Evolutionary conservation across 2,113 vertebrate species (phyloP).

Genomic region (Speoplatyrhinus poulsoni): DNA sequence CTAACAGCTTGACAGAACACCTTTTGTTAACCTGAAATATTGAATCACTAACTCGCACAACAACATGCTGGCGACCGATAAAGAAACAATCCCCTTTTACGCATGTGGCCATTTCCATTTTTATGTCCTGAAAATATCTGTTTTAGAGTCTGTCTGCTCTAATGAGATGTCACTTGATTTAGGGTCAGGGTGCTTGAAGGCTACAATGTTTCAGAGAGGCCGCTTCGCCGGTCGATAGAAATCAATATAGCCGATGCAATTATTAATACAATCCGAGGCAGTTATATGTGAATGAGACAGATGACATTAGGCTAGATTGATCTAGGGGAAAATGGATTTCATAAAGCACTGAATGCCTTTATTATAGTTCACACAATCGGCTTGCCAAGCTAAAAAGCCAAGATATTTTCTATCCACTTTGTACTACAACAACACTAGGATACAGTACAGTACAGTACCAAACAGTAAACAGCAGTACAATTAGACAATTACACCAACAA

Average conservation of each 20-base stretch:
- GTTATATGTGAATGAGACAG: constrained; percentile 81
- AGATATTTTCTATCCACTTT: no score
- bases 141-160: constrained; percentile 68
- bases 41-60: constrained; percentile 29
- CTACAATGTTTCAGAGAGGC: constrained; percentile 59
- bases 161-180: constrained; percentile 84
- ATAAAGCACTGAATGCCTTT: constrained; percentile 74
- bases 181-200: constrained; percentile 65
- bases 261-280: constrained; percentile 80
- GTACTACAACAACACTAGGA: background rate
- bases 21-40: constrained; percentile 29
- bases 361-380: constrained; percentile 69
- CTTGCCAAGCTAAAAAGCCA: constrained; percentile 17
- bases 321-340: constrained; percentile 80
- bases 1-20: constrained; percentile 31
- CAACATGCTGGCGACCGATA: constrained; percentile 56
- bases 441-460: no score
- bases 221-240: constrained; percentile 66
- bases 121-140: constrained; percentile 65
- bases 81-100: constrained; percentile 62
- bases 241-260: constrained; percentile 85
- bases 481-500: no score
- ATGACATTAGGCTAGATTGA: constrained; percentile 85
- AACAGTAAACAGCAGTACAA: no score
- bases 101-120: constrained; percentile 69